Evolutionary conservation across 2,888 invertebrate species (phyloP), one percentile per base, ranked within the genome.

Genomic region (Caenorhabditis wallacei): DNA sequence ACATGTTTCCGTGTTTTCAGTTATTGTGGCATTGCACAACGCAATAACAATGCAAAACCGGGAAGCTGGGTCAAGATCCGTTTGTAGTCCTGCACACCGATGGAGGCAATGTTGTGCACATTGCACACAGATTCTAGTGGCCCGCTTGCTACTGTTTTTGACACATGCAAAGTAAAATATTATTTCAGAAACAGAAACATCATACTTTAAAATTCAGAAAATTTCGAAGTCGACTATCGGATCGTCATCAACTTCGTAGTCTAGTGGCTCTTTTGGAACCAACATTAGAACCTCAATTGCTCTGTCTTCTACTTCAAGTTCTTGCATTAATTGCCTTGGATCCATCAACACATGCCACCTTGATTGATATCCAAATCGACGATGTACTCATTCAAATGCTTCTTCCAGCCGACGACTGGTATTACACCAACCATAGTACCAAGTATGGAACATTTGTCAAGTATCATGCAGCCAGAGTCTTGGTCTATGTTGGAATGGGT

Each of bases 341-440:
- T 84, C 94, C 94, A 1, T 91, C 92, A 80, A 93, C 94, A 88
- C 94, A 94, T 91, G 92, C 93, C 26, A 92, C 93, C 1, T 92
- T 94, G 71, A 92, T 93, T 35, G 94, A 94, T 37, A 93, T 94
- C 16, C 94, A 94, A 84, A 93, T 94, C 63, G 94, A 94, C 13
- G 94, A 94, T 91, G 94, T 94, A 85, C 92, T 95, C 56, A 94
- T 94, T 88, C 91, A 92, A 91, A 93, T 95, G 81, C 92, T 95
- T 70, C 92, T 95, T 83, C 95, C 95, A 20, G 94, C 94, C 0
- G 94, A 95, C 90, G 94, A 94, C 89, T 94, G 94, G 89, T 95
- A 94, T 92, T 94, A 94, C 92, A 94, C 94, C 61, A 94, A 94
- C 89, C 94, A 94, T 91, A 94, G 94, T 87, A 94, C 94, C 59